Evolutionary conservation across 2,888 invertebrate species (phyloP), one percentile per base, ranked within the genome.

Genomic region (Leucozona laternaria): DNA sequence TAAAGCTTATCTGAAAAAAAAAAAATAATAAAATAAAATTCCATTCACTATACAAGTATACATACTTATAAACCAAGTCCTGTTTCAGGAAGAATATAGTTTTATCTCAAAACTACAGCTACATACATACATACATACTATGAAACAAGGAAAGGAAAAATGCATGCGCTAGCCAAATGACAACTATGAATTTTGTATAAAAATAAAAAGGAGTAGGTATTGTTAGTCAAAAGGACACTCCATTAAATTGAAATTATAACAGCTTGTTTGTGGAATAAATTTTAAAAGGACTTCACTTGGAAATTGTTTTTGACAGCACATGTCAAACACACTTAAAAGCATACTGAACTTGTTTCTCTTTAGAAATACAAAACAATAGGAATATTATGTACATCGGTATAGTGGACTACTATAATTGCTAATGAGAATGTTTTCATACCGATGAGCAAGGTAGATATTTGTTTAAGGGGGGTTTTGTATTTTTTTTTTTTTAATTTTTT

Each of bases 1-100:
- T 79, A 79, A 78, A 88, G 37, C 90, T 89, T 77, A 89, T 89
- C 92, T 92, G 88, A 5, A 89, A 70, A n/a, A 43, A 28, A 48
- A 58, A 22, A 50, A 50, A 31, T 1, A 8, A n/a, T n/a, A 31
- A 31, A 53, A n/a, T 15, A 53, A 53, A 53, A 28, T 28, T 28
- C 1, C 25, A 53, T 53, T 53, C 25, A 50, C 2, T 50, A 11
- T 22, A n/a, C n/a, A n/a, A n/a, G n/a, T n/a, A n/a, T n/a, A n/a
- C n/a, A 1, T 15, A 15, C 5, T 25, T 7, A 1, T 22, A 53
- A 62, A 40, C 13, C 6, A 60, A 22, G 7, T 40, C n/a, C 22
- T 22, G 25, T 25, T 43, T 17, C n/a, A 28, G 45, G 28, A 45
- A 20, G 25, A 31, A 48, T 10, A 7, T 40, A 7, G 2, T 10